Conservation (phyloP, 2,113 vertebrate species). For the Lepidothrix coronata region DNA sequence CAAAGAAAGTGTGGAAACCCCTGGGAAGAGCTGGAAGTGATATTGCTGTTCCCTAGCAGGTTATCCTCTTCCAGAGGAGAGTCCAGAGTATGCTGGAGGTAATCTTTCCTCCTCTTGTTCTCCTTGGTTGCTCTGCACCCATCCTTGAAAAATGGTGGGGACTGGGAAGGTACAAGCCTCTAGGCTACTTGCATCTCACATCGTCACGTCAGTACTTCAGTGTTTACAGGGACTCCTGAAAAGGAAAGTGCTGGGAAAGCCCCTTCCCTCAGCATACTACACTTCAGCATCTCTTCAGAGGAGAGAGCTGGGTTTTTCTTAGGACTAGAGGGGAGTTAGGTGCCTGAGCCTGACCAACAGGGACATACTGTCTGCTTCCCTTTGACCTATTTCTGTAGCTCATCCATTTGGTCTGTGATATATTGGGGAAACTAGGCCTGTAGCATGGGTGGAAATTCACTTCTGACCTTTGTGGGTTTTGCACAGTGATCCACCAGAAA, state of each 20-base stretch:
- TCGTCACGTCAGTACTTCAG: accelerated
- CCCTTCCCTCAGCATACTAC: neutral
- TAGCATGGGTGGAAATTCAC: neutral
- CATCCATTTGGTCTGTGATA: neutral
- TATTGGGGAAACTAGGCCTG: neutral
- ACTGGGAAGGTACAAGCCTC: neutral
- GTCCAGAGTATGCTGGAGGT: neutral
- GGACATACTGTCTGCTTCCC: neutral
- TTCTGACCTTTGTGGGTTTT: neutral
- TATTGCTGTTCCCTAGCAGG: neutral
- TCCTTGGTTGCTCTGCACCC: neutral
- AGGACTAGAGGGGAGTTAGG: neutral
- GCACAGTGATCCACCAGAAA: neutral
- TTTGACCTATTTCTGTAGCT: neutral
- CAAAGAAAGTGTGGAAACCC: neutral
- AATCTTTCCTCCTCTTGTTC: neutral
- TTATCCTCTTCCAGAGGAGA: neutral
- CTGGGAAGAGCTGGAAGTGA: neutral
- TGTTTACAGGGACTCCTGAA: neutral
- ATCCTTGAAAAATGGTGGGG: neutral
- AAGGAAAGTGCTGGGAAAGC: neutral
- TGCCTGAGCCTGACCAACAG: neutral
- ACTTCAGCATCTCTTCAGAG: neutral
- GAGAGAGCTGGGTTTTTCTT: neutral
- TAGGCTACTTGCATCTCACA: neutral